phyloP scores from a whole-genome alignment of 2,888 invertebrate species.

The Congeria kusceri region DNA sequence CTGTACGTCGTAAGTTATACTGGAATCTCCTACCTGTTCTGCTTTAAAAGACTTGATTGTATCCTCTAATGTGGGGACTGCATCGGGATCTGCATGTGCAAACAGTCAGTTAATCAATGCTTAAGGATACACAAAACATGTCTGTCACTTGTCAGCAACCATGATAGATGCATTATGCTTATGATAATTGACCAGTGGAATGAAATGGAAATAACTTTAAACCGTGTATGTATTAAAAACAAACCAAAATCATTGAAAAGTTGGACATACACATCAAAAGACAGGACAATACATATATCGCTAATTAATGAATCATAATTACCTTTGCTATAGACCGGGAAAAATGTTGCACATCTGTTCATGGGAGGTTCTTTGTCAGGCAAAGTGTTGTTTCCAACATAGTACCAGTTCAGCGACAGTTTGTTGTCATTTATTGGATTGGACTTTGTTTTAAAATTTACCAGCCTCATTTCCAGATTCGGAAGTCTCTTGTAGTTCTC shows the following conservation, averaged over 20 bases:
- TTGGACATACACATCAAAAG: too few species aligned
- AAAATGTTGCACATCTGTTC: neutral
- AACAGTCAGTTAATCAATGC: too few species aligned
- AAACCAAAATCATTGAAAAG: neutral
- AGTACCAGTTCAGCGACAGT: slow-evolving; percentile 1
- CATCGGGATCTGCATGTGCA: neutral
- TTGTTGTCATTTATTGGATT: neutral
- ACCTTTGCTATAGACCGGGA: neutral
- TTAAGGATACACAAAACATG: too few species aligned
- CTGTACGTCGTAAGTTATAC: neutral
- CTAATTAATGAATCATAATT: neutral
- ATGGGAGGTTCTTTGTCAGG: neutral
- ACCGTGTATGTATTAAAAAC: neutral
- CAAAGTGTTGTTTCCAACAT: slow-evolving; percentile 7
- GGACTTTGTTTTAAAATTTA: neutral
- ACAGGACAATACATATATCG: too few species aligned
- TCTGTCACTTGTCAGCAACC: too few species aligned
- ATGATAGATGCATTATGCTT: too few species aligned
- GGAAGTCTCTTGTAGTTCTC: neutral
- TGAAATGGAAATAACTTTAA: neutral
- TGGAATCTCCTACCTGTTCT: neutral
- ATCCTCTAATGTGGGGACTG: neutral
- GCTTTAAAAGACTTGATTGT: neutral
- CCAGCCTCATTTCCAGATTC: neutral
- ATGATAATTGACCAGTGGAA: too few species aligned